Base-by-base conservation (phyloP, 2,113 vertebrate species). In the Xiphias gladius region DNA sequence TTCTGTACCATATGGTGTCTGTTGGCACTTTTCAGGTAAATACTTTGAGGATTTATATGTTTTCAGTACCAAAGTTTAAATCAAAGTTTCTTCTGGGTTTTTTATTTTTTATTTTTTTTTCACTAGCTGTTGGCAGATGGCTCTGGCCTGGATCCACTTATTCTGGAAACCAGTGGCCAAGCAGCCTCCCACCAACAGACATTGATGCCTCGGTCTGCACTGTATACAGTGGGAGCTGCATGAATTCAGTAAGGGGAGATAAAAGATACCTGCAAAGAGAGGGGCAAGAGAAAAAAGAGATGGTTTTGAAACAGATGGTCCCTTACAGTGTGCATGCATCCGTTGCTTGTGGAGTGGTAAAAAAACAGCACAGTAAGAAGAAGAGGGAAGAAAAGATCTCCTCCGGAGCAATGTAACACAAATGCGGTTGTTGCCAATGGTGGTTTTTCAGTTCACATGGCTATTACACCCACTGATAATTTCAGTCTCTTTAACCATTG, bases 281-380 rank as follows among this genome's bases (percentile, higher is more conserved):
- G 54, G 41, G 82, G 32, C 59, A 28, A 62, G 63, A 52, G 55
- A 55, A 58, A 59, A 80, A 62, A 69, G 32, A 76, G 37, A 48
- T 64, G 72, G 22, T 82, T 85, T 73, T 70, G 77, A 83, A 88
- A 76, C 80, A 93, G 88, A 92, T 91, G 85, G 86, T 80, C 71
- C 70, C 65, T 65, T 73, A 72, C 54, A 66, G 64, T 65, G 63
- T 35, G 24, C 16, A 28, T 72, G 65, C 57, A 86, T 88, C 76
- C 77, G 57, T 58, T 86, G 69, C 67, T 62, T 81, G 52, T 66
- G 43, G 41, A 66, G 20, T 37, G 80, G 48, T 30, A 79, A 70
- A 76, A 83, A 67, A 76, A 83, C n/a, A 82, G 7, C 32, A 61
- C 37, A 52, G 30, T n/a, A 10, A 62, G 52, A 63, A 30, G 41